These are phyloP conservation scores for Sylvia atricapilla DNA, from an alignment of 2,113 vertebrate species.

Conservation along the genomic window DNA sequence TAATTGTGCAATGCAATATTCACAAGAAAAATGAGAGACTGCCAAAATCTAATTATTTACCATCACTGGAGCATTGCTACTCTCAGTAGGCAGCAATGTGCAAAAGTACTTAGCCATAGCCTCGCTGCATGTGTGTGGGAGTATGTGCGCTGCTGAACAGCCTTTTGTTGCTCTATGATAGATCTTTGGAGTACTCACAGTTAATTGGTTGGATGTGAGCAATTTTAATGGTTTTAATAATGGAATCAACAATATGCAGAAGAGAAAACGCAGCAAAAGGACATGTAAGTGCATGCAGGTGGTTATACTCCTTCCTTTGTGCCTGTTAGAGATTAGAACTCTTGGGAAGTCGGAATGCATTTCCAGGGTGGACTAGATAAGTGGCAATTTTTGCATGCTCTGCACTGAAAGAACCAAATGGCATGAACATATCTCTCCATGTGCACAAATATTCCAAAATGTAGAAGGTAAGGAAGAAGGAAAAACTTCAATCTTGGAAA, in stretches of 20 bases:
- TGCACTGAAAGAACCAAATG: background rate
- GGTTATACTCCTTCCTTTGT: background rate
- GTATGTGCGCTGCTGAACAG: background rate
- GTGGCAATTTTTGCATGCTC: background rate
- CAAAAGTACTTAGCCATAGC: conserved; percentile 23
- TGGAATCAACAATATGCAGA: conserved; percentile 6
- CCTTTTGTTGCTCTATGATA: conserved; percentile 34
- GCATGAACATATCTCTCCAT: background rate
- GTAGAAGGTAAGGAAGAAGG: background rate
- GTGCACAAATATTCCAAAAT: background rate
- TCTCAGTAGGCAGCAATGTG: conserved; percentile 20
- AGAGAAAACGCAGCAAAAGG: conserved; percentile 32
- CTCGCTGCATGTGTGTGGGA: conserved; percentile 7
- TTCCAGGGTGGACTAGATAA: background rate
- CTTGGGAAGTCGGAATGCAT: background rate
- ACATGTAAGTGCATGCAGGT: background rate
- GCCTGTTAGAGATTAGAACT: background rate
- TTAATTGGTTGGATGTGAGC: conserved; percentile 29
- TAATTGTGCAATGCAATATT: conserved; percentile 64
- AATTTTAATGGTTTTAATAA: conserved; percentile 46
- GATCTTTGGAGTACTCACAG: conserved; percentile 2
- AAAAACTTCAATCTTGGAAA: background rate
- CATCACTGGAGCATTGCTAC: conserved; percentile 61
- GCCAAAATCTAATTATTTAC: conserved; percentile 70
- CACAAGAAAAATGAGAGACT: conserved; percentile 52